Conservation (phyloP, 2,888 invertebrate genomes). For the Brachycybe producta region DNA sequence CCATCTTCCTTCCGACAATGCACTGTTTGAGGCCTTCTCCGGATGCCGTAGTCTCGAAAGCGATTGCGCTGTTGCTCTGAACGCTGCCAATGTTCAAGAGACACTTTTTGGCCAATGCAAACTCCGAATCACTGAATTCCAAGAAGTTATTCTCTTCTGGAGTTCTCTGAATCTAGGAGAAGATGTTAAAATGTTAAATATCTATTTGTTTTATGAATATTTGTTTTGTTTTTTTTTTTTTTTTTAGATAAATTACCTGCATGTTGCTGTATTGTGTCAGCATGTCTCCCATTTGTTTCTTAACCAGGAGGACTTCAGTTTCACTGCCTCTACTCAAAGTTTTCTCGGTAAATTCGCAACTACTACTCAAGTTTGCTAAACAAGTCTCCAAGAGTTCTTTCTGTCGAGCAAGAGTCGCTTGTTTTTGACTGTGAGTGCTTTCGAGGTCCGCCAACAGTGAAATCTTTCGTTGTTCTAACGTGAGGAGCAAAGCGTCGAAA, state of each 20-base stretch:
- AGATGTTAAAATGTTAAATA: too few species aligned
- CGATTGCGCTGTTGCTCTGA: conserved; percentile 34
- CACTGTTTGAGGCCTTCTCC: conserved; percentile 35
- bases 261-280: conserved; percentile 32
- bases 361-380: conserved; percentile 34
- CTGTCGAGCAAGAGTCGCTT: conserved; percentile 31
- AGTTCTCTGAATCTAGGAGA: conserved; percentile 25
- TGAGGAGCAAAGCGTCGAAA: conserved; percentile 31
- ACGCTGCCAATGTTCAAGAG: conserved; percentile 31
- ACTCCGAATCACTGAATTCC: conserved; percentile 29
- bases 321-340: conserved; percentile 37
- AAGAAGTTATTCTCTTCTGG: conserved; percentile 34
- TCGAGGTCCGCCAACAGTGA: conserved; percentile 31
- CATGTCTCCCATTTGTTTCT: conserved; percentile 38
- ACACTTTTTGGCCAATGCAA: conserved; percentile 28
- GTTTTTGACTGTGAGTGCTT: conserved; percentile 30
- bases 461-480: conserved; percentile 31
- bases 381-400: conserved; percentile 32
- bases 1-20: conserved; percentile 29
- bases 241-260: conserved; percentile 20
- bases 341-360: conserved; percentile 38
- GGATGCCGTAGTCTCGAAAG: conserved; percentile 33
- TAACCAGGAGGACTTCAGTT: conserved; percentile 38
- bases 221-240: neutral
- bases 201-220: neutral